These are phyloP conservation scores for Caenorhabditis latens DNA, from an alignment of 1,140 invertebrate species.

Conservation along the genomic window DNA sequence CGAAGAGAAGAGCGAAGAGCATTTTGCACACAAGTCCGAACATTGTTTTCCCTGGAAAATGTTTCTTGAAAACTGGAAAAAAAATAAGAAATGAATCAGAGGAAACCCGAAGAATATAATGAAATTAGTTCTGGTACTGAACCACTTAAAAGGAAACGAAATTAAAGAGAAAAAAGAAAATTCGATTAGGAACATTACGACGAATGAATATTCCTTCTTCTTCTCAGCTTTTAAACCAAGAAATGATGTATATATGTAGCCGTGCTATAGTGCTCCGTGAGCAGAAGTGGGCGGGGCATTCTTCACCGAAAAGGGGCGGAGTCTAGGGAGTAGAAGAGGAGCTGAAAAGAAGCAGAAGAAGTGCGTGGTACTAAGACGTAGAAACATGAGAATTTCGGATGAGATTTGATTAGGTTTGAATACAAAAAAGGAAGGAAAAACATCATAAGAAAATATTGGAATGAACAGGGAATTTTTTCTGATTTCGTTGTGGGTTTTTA, in stretches of 20 bases:
- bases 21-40: constrained; percentile 23
- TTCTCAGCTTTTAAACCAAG: neutral
- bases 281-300: constrained; percentile 12
- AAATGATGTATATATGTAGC: neutral
- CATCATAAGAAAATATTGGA: too few species aligned
- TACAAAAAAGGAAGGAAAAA: neutral
- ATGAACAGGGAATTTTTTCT: too few species aligned
- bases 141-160: too few species aligned
- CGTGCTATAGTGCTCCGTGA: neutral
- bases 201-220: neutral
- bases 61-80: neutral
- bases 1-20: neutral
- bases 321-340: neutral
- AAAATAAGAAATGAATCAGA: neutral
- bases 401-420: neutral
- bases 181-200: too few species aligned
- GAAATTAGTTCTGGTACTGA: too few species aligned
- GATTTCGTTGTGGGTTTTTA: too few species aligned
- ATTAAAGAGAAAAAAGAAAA: too few species aligned
- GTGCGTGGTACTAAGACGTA: neutral
- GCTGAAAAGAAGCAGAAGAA: neutral
- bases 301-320: neutral
- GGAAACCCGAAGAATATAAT: neutral
- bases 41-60: neutral
- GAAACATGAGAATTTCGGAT: too few species aligned